A percentile compares a stretch with the other conserved stretches of the same genome.
These are phyloP conservation scores for Lampris megalopsis DNA, from an alignment of 2,113 vertebrate genomes.

Conservation along the genomic window DNA sequence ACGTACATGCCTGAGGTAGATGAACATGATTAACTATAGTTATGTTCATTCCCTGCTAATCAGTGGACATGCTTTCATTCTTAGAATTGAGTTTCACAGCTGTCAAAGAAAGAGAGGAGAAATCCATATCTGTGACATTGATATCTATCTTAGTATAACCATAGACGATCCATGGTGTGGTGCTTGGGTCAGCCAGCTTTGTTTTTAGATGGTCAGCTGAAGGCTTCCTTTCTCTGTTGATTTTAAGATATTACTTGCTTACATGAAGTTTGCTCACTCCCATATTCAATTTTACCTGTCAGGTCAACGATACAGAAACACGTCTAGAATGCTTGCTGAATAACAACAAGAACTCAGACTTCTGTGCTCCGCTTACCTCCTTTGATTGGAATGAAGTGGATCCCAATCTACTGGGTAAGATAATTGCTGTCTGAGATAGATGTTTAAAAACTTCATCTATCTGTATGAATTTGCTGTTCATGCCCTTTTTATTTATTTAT, in stretches of 20 bases:
- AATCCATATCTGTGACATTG: neutral
- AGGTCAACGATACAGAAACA: constrained; percentile 99
- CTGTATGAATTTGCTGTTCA: too few relatives aligned
- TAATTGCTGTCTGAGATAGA: neutral
- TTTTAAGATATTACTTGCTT: neutral
- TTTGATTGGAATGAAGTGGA: constrained; percentile 99
- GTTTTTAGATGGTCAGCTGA: neutral
- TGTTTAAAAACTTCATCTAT: neutral
- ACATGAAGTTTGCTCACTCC: neutral
- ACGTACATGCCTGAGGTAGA: too few relatives aligned
- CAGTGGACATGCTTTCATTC: neutral
- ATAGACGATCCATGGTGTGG: neutral
- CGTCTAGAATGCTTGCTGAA: constrained; percentile 97
- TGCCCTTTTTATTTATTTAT: too few relatives aligned
- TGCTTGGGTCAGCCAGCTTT: too few relatives aligned
- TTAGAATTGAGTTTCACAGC: neutral
- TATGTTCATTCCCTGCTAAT: neutral
- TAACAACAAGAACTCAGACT: constrained; percentile 99
- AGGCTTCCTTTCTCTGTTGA: neutral
- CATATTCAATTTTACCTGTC: neutral
- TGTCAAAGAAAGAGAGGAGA: neutral
- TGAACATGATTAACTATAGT: too few relatives aligned
- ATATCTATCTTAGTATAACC: neutral
- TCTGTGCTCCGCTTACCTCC: constrained; percentile 97
- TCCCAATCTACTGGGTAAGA: constrained; percentile 95